Evolutionary conservation across 2,113 vertebrate species (phyloP), one percentile per base, ranked within the genome.

Genomic region (Melanotaenia duboulayi): DNA sequence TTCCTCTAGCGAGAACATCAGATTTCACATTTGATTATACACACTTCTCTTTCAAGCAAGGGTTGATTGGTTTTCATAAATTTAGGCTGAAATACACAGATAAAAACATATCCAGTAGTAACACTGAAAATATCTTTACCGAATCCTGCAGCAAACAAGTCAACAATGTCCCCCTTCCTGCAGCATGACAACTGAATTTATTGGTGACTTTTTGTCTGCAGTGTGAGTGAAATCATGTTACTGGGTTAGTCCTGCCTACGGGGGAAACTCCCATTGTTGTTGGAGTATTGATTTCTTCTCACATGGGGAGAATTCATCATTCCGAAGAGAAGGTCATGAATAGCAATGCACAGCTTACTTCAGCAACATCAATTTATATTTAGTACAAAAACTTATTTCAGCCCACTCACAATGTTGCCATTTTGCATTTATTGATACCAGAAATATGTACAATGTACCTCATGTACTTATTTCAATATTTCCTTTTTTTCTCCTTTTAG

Each of bases 151-250:
- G 42, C 46, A 24, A 39, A 40, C 24, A 22, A 24, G 25, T 56
- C 32, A 60, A 61, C 40, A 57, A 40, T 24, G 52, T 13, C 2
- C 11, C 25, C 13, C 46, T 49, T 66, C 37, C 49, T 49, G 24
- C 20, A 49, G n/a, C 20, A 23, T 58, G 23, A 57, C 12, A 16
- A n/a, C 28, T 54, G 9, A 39, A 58, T 64, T 58, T 69, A 13
- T 19, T 58, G 6, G 6, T 28, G 49, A 52, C 20, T 56, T 22
- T 71, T 42, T 7, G 19, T 22, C 39, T 74, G 58, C 40, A 58
- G 62, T 11, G 64, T 4, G 32, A 77, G 42, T 63, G 40, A 83
- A 90, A 83, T 25, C 60, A 85, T 84, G 80, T 57, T 51, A 84
- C 40, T 86, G 42, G 84, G 80, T 82, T 62, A 81, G 17, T 23